Evolutionary conservation across 2,888 invertebrate species (phyloP), one percentile per base, ranked within the genome.

Genomic region (Erannis defoliaria): DNA sequence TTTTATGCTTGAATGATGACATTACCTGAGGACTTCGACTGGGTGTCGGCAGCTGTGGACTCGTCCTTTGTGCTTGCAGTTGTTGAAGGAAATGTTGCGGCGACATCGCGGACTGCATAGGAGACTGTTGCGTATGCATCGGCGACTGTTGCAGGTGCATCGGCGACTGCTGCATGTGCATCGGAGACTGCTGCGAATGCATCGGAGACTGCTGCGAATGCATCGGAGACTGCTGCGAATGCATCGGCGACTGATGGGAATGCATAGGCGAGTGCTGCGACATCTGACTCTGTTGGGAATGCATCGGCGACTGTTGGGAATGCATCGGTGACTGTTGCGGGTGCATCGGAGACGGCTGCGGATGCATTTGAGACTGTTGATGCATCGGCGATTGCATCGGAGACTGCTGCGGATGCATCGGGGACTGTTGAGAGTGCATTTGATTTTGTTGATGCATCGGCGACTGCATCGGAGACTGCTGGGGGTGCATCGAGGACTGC

Each of bases 1-100:
- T 9, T 1, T 16, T 35, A 16, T 33, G 6, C 6, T 16, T 14
- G 14, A 35, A 23, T n/a, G 1, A 12, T 14, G 9, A 12, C n/a
- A 19, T 18, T 70, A 90, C 93, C 87, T 93, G 93, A 23, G 93
- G 93, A 68, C 93, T 93, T 4, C 93, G 84, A 71, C 93, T 93
- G 1, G 93, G 93, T 31, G 92, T 88, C 4, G 93, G 92, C 58
- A 93, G 65, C 68, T 93, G 93, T 19, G 93, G 93, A 66, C 92
- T 93, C 0, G 93, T 91, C 66, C 92, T 84, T 67, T 92, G 92
- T 21, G 89, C 88, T 73, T 92, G 93, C 58, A 91, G 71, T 68
- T 93, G 87, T 53, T 86, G 87, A 56, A 87, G 61, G 62, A 85
- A 86, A 60, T 86, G 86, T 73, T 84, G 84, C 51, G 84, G 85